These are phyloP conservation scores for Speoplatyrhinus poulsoni DNA, from an alignment of 2,113 vertebrate species.

Conservation along the genomic window DNA sequence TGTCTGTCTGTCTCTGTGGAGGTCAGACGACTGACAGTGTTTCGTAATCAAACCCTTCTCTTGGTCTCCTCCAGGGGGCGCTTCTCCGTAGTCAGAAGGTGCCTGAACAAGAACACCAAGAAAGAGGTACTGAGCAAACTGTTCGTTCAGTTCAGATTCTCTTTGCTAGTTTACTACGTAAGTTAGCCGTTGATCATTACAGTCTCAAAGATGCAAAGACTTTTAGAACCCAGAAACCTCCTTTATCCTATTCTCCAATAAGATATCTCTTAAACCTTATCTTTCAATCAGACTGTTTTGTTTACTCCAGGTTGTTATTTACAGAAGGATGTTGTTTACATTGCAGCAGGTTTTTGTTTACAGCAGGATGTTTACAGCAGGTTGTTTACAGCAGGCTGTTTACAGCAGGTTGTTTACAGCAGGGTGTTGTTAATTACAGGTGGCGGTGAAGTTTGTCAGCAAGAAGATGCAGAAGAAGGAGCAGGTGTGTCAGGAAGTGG, in stretches of 20 bases:
- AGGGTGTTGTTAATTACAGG: constrained; percentile 44
- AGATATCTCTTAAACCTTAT: too few relatives aligned
- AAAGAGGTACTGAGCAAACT: constrained; percentile 75
- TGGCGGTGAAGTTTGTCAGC: constrained; percentile 94
- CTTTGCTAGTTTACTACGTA: too few relatives aligned
- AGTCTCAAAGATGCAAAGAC: too few relatives aligned
- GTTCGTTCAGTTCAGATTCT: background rate
- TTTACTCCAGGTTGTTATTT: too few relatives aligned
- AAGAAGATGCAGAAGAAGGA: constrained; percentile 98
- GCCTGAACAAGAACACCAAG: constrained; percentile 88
- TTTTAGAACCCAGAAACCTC: too few relatives aligned
- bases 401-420: background rate
- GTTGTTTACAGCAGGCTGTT: background rate
- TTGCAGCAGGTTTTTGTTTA: too few relatives aligned
- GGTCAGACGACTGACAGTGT: too few relatives aligned
- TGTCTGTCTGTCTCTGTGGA: background rate
- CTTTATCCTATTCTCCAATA: too few relatives aligned
- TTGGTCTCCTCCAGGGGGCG: constrained; percentile 79
- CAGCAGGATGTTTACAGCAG: too few relatives aligned
- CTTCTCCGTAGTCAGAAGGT: constrained; percentile 97
- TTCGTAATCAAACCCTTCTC: background rate
- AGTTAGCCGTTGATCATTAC: too few relatives aligned
- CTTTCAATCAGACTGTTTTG: too few relatives aligned
- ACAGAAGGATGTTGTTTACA: too few relatives aligned
- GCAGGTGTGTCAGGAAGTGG: constrained; percentile 92